phyloP scores from a whole-genome alignment of 2,797 vertebrate species.

The Buphagus erythrorhynchus region DNA sequence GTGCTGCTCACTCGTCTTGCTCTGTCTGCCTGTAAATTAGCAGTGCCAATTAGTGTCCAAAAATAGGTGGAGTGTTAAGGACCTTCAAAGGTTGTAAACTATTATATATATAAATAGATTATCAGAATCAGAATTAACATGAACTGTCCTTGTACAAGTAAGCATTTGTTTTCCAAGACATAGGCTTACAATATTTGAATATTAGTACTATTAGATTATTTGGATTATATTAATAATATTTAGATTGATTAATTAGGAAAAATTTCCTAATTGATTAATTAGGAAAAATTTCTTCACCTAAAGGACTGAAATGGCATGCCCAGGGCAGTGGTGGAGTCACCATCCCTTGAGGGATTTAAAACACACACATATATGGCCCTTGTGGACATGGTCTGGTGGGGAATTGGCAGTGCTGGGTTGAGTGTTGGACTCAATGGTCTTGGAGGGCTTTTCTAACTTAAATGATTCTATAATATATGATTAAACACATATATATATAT shows the following conservation, averaged over 20 bases:
- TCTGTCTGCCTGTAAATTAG: background rate
- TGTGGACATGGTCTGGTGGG: background rate
- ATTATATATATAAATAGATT: background rate
- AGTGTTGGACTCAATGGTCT: background rate
- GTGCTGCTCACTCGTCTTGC: background rate
- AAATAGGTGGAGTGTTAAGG: background rate
- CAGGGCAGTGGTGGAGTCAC: background rate
- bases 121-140: background rate
- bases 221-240: background rate
- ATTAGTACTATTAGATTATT: background rate
- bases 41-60: background rate
- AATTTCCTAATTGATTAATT: no score
- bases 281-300: background rate
- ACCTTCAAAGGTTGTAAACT: background rate
- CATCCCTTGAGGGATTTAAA: background rate
- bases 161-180: background rate
- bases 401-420: background rate
- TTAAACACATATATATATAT: background rate
- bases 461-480: background rate
- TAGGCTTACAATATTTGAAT: background rate
- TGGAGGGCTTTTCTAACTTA: background rate
- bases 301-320: background rate
- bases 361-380: accelerated
- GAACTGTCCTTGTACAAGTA: background rate
- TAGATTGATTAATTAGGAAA: background rate